Conservation (phyloP, 2,113 vertebrate species). For the Otolemur garnettii region DNA sequence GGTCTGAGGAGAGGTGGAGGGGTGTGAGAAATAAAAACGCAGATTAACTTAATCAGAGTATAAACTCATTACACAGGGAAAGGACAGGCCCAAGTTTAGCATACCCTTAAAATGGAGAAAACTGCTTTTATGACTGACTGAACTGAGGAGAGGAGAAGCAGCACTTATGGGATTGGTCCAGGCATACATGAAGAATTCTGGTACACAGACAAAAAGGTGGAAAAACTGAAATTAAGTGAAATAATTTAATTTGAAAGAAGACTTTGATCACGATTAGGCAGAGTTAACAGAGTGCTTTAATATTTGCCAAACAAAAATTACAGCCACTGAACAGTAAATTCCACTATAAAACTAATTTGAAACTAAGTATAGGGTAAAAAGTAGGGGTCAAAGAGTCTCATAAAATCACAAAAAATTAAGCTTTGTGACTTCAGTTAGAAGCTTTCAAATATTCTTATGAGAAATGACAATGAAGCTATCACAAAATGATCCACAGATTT, state of each 20-base stretch:
- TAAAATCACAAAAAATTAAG: slow-evolving; percentile 23
- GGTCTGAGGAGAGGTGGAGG: slow-evolving; percentile 85
- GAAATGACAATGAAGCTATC: slow-evolving; percentile 10
- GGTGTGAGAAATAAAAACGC: slow-evolving; percentile 82
- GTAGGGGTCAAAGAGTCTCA: neutral
- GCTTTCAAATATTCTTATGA: slow-evolving; percentile 48
- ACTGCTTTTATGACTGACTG: neutral
- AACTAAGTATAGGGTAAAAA: neutral
- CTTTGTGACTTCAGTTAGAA: neutral
- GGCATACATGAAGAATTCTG: neutral
- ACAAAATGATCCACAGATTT: neutral
- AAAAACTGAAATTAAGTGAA: slow-evolving; percentile 39
- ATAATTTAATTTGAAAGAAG: slow-evolving; percentile 69
- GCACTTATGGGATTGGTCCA: neutral
- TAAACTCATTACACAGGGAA: neutral
- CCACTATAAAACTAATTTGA: slow-evolving; percentile 47
- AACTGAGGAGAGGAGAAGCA: neutral
- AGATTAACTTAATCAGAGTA: slow-evolving; percentile 83
- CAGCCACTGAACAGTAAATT: slow-evolving; percentile 23
- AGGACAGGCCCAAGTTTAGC: neutral
- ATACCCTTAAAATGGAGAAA: neutral
- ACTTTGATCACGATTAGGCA: slow-evolving; percentile 53
- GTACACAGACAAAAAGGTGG: neutral
- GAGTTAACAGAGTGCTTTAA: slow-evolving; percentile 16
- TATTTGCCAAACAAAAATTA: slow-evolving; percentile 78